Base-by-base conservation (phyloP, 2,797 vertebrate species). In the Galagoides demidoff region DNA sequence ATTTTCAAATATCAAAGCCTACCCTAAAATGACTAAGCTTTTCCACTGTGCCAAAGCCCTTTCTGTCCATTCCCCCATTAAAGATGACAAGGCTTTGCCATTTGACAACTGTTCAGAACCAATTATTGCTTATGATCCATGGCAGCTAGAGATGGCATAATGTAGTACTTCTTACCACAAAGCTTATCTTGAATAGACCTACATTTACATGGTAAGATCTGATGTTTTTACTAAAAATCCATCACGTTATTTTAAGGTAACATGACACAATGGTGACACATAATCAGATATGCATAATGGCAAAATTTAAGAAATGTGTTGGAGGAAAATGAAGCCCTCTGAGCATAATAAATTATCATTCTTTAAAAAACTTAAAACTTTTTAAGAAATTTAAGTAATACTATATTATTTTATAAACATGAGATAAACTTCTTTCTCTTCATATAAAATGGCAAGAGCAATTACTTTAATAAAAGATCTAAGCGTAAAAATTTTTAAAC, bases 401-500 rank as follows among this genome's bases (percentile, higher is more conserved):
- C 7, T 57, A 34, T 57, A 73, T 0, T 78, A 20, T 91, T 31
- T 97, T 92, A 89, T 29, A 94, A 91, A 89, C 7, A 1, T n/a
- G n/a, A 78, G 19, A 59, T 70, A 90, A 76, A 55, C 16, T 76
- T 89, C 22, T 66, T 94, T 45, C 37, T 96, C 57, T 94, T 96
- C 45, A 88, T 20, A 64, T 12, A 68, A 74, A 94, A 88, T 49
- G 78, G 27, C 37, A 94, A 39, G 84, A 59, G 37, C 37, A 90
- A 45, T 77, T 73, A 94, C 22, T 92, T 85, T 89, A 78, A 81
- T 85, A 71, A 91, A 86, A 95, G 77, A 82, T 78, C 43, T 89
- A 79, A 96, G 66, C 61, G n/a, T 37, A 8, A 94, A 8, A 94
- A 66, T 79, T 82, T 91, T 96, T 81, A 92, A 87, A 90, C 49